Evolutionary conservation across 2,113 vertebrate species (phyloP).

Genomic region (Triplophysa tibetana): DNA sequence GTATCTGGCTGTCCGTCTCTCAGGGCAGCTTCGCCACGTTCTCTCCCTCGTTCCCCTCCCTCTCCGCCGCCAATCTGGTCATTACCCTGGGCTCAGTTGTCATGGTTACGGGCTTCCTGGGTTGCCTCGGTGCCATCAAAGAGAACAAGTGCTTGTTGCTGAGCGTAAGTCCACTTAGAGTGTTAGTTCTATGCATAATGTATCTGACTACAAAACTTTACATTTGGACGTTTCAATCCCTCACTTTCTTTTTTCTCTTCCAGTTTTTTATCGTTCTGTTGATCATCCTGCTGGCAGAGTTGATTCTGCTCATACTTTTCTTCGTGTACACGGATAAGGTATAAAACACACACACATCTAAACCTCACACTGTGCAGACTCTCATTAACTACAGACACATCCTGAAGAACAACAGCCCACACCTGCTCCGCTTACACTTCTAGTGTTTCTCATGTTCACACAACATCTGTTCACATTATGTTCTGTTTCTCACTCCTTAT

Average conservation of each 20-base stretch:
- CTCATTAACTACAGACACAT: conserved; percentile 13
- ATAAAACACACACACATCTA: conserved; percentile 25
- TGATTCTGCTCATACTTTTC: conserved; percentile 94
- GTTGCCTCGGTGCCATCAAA: conserved; percentile 97
- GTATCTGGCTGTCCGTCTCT: conserved; percentile 96
- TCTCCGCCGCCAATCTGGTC: conserved; percentile 95
- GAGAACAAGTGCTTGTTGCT: conserved; percentile 98
- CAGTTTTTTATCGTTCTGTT: conserved; percentile 97
- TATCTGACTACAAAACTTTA: not conserved
- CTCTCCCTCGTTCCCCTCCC: conserved; percentile 92
- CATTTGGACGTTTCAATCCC: not conserved
- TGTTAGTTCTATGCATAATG: not conserved
- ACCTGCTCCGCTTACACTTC: not conserved
- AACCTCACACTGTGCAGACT: conserved; percentile 17
- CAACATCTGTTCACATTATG: not conserved
- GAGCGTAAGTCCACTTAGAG: conserved; percentile 81
- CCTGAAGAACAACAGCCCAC: conserved; percentile 2
- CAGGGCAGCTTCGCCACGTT: conserved; percentile 97
- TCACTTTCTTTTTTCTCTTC: not conserved
- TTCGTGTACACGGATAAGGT: conserved; percentile 97
- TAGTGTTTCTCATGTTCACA: not conserved
- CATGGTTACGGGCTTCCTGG: conserved; percentile 97
- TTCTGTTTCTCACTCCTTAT: not conserved
- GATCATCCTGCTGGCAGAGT: conserved; percentile 89
- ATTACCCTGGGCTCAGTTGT: conserved; percentile 90